Evolutionary conservation across 2,797 vertebrate genomes (phyloP).

Genomic region (Poeciliopsis infans): DNA sequence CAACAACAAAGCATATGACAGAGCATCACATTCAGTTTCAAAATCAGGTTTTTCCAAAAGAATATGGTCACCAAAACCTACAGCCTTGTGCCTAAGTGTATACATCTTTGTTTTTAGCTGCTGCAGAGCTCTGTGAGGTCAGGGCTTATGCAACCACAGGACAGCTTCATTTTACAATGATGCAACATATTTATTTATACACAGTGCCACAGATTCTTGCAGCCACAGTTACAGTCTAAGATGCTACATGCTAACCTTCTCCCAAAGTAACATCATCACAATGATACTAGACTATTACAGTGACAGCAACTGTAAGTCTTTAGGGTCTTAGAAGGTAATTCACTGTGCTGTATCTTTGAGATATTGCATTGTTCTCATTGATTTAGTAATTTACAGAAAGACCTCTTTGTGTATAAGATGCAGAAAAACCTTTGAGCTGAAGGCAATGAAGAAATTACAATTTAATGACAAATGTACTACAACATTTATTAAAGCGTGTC

Average conservation of each 20-base stretch:
- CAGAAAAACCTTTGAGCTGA: neutral
- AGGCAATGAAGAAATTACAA: neutral
- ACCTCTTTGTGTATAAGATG: neutral
- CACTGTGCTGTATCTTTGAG: neutral
- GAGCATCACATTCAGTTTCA: constrained; percentile 20
- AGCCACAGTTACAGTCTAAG: constrained; percentile 10
- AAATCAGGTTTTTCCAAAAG: neutral
- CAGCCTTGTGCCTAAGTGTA: neutral
- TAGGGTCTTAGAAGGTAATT: neutral
- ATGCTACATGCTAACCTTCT: neutral
- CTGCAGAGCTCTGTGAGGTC: constrained; percentile 13
- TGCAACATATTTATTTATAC: constrained; percentile 21
- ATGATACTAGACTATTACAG: constrained; percentile 2
- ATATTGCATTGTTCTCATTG: neutral
- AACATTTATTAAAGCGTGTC: neutral
- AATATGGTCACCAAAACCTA: neutral
- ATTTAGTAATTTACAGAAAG: neutral
- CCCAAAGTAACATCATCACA: constrained; percentile 2
- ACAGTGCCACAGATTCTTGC: neutral
- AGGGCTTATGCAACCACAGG: constrained; percentile 6
- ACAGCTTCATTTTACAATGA: constrained; percentile 12
- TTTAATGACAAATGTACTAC: neutral
- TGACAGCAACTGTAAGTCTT: neutral
- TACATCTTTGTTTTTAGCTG: neutral
- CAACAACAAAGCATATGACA: constrained; percentile 37